Conservation (phyloP, 2,888 invertebrate genomes). For the Drosophila sordidula region DNA sequence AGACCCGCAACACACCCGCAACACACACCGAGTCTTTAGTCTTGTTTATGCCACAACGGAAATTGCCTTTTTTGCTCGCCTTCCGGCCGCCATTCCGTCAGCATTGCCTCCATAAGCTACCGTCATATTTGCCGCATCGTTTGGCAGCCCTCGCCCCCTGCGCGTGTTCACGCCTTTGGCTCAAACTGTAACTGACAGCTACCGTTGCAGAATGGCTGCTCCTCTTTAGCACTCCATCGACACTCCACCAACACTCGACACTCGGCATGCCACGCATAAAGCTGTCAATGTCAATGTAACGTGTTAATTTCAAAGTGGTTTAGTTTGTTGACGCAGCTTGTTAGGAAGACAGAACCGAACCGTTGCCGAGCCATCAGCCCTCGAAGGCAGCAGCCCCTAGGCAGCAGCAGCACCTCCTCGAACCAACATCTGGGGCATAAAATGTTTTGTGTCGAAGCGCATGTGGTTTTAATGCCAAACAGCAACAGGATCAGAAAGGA, state of each 20-base stretch:
- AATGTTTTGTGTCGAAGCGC: constrained; percentile 65
- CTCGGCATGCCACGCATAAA: constrained; percentile 80
- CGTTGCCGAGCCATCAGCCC: constrained; percentile 13
- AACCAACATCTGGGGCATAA: constrained; percentile 45
- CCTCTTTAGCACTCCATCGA: constrained; percentile 19
- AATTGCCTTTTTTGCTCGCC: constrained; percentile 77
- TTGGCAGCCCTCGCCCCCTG: constrained; percentile 33
- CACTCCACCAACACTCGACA: constrained; percentile 57
- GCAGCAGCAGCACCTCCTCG: constrained; percentile 18
- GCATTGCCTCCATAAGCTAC: constrained; percentile 24
- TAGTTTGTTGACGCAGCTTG: constrained; percentile 79
- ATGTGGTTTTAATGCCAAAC: constrained; percentile 70
- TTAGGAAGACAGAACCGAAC: constrained; percentile 50
- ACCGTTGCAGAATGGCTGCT: constrained; percentile 28
- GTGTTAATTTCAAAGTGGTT: constrained; percentile 81
- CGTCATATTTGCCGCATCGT: constrained; percentile 68
- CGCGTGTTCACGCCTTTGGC: constrained; percentile 28
- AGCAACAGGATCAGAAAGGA: constrained; percentile 16
- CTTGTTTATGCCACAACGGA: constrained; percentile 66
- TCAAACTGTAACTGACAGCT: constrained; percentile 71
- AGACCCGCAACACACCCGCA: constrained; percentile 5
- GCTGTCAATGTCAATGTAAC: constrained; percentile 82
- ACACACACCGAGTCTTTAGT: constrained; percentile 42
- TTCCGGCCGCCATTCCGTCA: constrained; percentile 58
- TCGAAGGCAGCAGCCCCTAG: constrained; percentile 13